Evolutionary conservation across 2,888 invertebrate genomes (phyloP).

Genomic region (Platerodrilus igneus): DNA sequence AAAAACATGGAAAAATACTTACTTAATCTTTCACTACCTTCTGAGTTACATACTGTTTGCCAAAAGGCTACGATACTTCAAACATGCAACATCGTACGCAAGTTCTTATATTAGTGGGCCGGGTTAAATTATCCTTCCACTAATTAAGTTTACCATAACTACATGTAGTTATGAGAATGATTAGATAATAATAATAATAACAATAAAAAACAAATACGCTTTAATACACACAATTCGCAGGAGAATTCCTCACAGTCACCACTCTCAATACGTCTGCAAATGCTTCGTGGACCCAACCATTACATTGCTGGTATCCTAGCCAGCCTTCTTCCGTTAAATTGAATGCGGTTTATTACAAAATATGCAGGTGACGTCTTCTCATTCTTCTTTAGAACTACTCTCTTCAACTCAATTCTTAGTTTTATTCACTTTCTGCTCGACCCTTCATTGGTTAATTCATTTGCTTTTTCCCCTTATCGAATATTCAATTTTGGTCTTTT

Average conservation of each 20-base stretch:
- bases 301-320: neutral
- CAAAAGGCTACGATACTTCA: too few relatives aligned
- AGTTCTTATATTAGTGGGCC: too few relatives aligned
- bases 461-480: slow-evolving; percentile 1
- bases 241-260: slow-evolving; percentile 3
- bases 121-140: too few relatives aligned
- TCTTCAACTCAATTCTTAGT: slow-evolving; percentile 1
- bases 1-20: too few relatives aligned
- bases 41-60: too few relatives aligned
- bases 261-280: slow-evolving; percentile 1
- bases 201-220: neutral
- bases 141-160: too few relatives aligned
- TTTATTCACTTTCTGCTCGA: slow-evolving; percentile 1
- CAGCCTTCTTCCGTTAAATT: slow-evolving; percentile 1
- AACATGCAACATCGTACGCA: too few relatives aligned
- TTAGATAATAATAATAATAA: too few relatives aligned
- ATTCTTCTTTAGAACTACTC: slow-evolving; percentile 2
- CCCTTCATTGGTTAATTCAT: neutral
- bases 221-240: neutral
- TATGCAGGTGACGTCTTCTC: slow-evolving; percentile 1
- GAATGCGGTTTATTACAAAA: slow-evolving; percentile 1
- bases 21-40: too few relatives aligned
- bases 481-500: neutral
- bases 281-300: neutral
- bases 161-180: too few relatives aligned